Evolutionary conservation across 35 echinoderm and acorn worm species (phyloP).

Genomic region (Ophiothrix spiculata): DNA sequence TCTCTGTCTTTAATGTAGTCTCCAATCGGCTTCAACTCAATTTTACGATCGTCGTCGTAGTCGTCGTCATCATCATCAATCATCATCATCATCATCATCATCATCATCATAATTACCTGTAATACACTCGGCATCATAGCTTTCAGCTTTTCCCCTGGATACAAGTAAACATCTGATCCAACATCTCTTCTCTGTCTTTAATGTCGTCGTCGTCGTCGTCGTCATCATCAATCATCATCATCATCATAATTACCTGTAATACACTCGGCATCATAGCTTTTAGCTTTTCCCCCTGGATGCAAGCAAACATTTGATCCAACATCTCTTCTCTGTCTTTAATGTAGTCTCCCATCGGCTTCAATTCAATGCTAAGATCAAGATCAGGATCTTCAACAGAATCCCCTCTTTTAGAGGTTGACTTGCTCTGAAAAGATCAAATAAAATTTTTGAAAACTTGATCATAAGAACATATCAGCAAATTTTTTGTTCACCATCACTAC

Average conservation of each 20-base stretch:
- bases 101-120: constrained; percentile 35
- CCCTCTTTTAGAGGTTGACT: too few relatives aligned
- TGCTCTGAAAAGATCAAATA: too few relatives aligned
- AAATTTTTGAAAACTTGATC: too few relatives aligned
- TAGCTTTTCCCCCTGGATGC: constrained; percentile 69
- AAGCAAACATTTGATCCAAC: constrained; percentile 69
- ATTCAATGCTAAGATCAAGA: constrained; percentile 28
- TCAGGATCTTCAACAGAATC: constrained; percentile 35
- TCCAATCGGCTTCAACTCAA: constrained; percentile 51
- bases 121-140: constrained; percentile 83
- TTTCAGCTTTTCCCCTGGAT: constrained; percentile 48
- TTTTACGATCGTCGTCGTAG: constrained; percentile 29
- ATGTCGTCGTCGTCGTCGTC: too few relatives aligned
- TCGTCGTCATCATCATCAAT: too few relatives aligned
- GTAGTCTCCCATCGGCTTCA: constrained; percentile 65
- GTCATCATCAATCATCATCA: neutral
- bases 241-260: constrained; percentile 52
- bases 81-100: too few relatives aligned
- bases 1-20: constrained; percentile 81
- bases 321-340: constrained; percentile 81
- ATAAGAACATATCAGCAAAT: too few relatives aligned
- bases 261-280: constrained; percentile 75
- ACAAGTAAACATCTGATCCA: too few relatives aligned
- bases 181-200: too few relatives aligned
- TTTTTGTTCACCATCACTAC: too few relatives aligned